Percentiles rank a stretch among this genome's conserved stretches.
These are phyloP conservation scores for Oxyruncus cristatus DNA, from an alignment of 2,113 vertebrate genomes.

Conservation along the genomic window DNA sequence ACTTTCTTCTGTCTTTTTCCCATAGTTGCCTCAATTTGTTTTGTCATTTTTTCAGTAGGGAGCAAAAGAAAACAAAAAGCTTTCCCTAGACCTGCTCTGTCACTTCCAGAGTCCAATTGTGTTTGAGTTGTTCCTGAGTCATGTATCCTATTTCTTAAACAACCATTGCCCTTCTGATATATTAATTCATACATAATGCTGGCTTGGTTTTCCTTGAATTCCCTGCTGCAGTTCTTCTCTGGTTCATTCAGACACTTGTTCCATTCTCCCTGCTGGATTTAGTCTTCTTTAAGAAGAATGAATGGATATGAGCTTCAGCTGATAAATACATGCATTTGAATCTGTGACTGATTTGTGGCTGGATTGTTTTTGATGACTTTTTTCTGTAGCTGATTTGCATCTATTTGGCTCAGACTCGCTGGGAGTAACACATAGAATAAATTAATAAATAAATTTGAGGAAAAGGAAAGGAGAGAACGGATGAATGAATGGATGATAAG, in stretches of 20 bases:
- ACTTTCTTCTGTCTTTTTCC: background rate
- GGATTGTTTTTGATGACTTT: slow-evolving; percentile 38
- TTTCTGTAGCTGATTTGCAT: slow-evolving; percentile 31
- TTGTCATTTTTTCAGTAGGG: background rate
- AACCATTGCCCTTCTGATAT: background rate
- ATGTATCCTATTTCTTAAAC: background rate
- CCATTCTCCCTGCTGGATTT: slow-evolving; percentile 5
- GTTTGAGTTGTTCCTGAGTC: background rate
- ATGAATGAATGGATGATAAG: background rate
- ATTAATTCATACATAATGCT: background rate
- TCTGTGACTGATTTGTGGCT: slow-evolving; percentile 10
- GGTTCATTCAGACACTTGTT: background rate
- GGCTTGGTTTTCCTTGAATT: background rate
- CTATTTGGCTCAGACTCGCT: background rate
- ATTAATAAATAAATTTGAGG: slow-evolving; percentile 3
- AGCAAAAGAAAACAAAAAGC: background rate
- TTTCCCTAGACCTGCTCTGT: background rate
- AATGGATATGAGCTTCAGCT: background rate
- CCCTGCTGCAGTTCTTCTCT: background rate
- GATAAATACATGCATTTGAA: slow-evolving; percentile 30
- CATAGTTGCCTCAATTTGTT: background rate
- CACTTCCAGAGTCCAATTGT: background rate
- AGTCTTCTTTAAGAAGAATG: background rate
- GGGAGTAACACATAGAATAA: background rate
- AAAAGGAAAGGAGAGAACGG: background rate